These are phyloP conservation scores for Aphyosemion australe DNA, from an alignment of 2,113 vertebrate species.

Conservation along the genomic window DNA sequence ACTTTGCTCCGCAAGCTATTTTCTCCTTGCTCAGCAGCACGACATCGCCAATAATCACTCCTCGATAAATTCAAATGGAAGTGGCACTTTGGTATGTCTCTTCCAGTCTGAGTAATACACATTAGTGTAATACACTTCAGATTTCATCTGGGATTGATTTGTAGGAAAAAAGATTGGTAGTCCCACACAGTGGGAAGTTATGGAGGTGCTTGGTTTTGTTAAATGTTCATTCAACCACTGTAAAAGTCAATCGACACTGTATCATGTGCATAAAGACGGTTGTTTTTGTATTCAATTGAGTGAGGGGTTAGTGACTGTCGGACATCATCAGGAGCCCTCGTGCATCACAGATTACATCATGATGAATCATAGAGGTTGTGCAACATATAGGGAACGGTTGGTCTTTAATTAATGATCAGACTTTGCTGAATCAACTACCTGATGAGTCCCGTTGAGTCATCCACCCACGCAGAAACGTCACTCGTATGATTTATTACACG, in stretches of 20 bases:
- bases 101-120: constrained; percentile 48
- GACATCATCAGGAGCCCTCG: constrained; percentile 6
- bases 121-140: constrained; percentile 61
- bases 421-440: constrained; percentile 2
- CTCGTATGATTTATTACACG: constrained; percentile 24
- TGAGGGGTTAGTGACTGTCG: constrained; percentile 9
- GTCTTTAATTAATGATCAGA: constrained; percentile 6
- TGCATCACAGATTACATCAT: constrained; percentile 37
- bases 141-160: constrained; percentile 69
- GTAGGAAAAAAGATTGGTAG: constrained; percentile 55
- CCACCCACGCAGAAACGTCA: constrained; percentile 1
- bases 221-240: constrained; percentile 60
- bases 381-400: not conserved
- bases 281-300: constrained; percentile 25
- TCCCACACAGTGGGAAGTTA: constrained; percentile 53
- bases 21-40: constrained; percentile 58
- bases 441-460: constrained; percentile 22
- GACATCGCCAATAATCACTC: constrained; percentile 69
- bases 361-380: constrained; percentile 7
- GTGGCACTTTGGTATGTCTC: constrained; percentile 63
- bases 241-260: constrained; percentile 50
- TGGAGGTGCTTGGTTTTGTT: constrained; percentile 59
- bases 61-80: constrained; percentile 72
- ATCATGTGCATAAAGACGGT: constrained; percentile 34
- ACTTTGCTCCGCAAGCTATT: constrained; percentile 62